Evolutionary conservation across 64 coral and sea anemone species (phyloP).

Genomic region (Actinia equina): DNA sequence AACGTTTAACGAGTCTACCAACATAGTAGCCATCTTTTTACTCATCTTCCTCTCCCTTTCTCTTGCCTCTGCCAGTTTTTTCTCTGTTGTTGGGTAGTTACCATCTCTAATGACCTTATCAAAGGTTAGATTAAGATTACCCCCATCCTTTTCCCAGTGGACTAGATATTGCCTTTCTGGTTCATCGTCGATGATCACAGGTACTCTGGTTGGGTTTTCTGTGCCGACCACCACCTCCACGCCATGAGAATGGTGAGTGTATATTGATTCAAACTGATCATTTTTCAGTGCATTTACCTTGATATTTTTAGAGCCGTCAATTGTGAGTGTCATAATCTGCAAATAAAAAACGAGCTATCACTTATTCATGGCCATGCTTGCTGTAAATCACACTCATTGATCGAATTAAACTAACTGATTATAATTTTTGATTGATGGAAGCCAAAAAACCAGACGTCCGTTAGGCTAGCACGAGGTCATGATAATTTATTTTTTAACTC

Average conservation of each 20-base stretch:
- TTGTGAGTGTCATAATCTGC: conserved; percentile 73
- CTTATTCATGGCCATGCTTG: no score
- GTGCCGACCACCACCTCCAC: conserved; percentile 50
- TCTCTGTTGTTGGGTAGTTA: conserved; percentile 60
- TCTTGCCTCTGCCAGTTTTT: conserved; percentile 39
- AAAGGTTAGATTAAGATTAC: conserved; percentile 52
- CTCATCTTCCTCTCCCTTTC: conserved; percentile 29
- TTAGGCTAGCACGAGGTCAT: no score
- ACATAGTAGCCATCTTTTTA: conserved; percentile 44
- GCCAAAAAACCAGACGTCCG: no score
- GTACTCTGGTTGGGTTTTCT: conserved; percentile 45
- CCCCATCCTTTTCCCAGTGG: conserved; percentile 60
- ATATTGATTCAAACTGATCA: conserved; percentile 72
- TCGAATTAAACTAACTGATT: no score
- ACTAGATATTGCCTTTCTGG: conserved; percentile 61
- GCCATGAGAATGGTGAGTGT: conserved; percentile 58
- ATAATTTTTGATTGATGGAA: no score
- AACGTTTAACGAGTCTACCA: conserved; percentile 39
- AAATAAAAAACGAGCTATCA: neutral
- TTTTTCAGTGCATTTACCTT: conserved; percentile 45
- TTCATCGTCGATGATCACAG: conserved; percentile 36
- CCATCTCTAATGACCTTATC: conserved; percentile 72
- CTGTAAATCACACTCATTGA: no score
- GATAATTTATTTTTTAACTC: no score
- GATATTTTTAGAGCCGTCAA: conserved; percentile 53